Evolutionary conservation across 2,113 vertebrate genomes (phyloP).

Genomic region (Malurus melanocephalus): DNA sequence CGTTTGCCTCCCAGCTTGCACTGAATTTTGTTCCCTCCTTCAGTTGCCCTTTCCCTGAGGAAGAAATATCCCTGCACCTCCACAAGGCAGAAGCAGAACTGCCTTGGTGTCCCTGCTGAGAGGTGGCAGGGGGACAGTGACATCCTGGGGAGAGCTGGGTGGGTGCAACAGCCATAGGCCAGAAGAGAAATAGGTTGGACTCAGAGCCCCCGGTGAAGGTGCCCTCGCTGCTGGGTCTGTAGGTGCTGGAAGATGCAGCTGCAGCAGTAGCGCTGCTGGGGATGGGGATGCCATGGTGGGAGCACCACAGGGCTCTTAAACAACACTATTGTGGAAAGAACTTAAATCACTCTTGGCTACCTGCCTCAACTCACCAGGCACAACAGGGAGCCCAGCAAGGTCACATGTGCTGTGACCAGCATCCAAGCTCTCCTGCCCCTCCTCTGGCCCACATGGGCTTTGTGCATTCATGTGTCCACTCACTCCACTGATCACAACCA

Average conservation of each 20-base stretch:
- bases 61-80: background rate
- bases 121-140: background rate
- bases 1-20: fast-evolving
- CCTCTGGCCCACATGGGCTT: fast-evolving
- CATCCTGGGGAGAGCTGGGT: no score
- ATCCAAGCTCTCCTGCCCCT: background rate
- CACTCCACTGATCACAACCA: background rate
- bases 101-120: fast-evolving
- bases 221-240: fast-evolving
- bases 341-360: background rate
- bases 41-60: fast-evolving
- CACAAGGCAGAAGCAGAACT: background rate
- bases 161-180: background rate
- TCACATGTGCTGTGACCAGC: fast-evolving
- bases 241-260: fast-evolving
- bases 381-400: fast-evolving
- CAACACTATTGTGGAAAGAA: background rate
- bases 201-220: background rate
- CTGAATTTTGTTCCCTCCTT: background rate
- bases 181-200: fast-evolving
- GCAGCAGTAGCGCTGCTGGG: background rate
- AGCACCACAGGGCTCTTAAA: background rate
- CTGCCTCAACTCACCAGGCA: background rate
- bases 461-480: background rate
- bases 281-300: background rate